phyloP scores from a whole-genome alignment of 1,140 invertebrate species.

The Wiebesia pumilae region DNA sequence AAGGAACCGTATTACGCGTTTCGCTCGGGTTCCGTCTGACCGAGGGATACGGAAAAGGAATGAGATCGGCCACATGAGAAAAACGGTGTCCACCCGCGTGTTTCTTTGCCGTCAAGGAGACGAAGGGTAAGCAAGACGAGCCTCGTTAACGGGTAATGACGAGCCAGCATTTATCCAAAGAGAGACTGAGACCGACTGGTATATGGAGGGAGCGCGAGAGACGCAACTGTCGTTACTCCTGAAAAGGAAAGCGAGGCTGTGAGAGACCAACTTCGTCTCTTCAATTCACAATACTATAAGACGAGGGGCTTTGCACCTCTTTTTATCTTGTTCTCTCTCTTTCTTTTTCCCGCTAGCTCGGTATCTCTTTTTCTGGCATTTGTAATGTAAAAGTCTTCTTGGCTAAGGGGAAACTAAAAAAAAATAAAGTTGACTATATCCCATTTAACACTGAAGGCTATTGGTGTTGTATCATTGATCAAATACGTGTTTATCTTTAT shows the following conservation, averaged over 20 bases:
- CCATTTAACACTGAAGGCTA: background rate
- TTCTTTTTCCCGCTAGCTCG: background rate
- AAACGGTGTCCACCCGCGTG: background rate
- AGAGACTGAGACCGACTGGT: background rate
- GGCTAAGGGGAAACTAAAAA: background rate
- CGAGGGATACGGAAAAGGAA: background rate
- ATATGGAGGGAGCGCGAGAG: background rate
- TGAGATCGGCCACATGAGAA: constrained; percentile 40
- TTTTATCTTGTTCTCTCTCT: background rate
- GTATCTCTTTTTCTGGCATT: background rate
- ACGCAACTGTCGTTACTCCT: background rate
- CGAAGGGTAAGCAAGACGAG: constrained; percentile 6
- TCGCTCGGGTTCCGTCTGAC: background rate
- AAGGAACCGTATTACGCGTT: constrained; percentile 22
- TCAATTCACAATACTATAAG: background rate
- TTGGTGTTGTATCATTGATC: background rate
- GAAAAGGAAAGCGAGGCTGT: background rate
- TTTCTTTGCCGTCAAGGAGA: constrained; percentile 26
- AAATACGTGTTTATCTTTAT: background rate
- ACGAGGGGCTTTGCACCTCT: background rate
- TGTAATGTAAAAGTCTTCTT: background rate
- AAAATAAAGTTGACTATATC: background rate
- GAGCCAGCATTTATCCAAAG: constrained; percentile 61
- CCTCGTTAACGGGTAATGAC: constrained; percentile 63
- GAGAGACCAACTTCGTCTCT: background rate